Evolutionary conservation across 2,888 invertebrate species (phyloP).

Genomic region (Furcula furcula): DNA sequence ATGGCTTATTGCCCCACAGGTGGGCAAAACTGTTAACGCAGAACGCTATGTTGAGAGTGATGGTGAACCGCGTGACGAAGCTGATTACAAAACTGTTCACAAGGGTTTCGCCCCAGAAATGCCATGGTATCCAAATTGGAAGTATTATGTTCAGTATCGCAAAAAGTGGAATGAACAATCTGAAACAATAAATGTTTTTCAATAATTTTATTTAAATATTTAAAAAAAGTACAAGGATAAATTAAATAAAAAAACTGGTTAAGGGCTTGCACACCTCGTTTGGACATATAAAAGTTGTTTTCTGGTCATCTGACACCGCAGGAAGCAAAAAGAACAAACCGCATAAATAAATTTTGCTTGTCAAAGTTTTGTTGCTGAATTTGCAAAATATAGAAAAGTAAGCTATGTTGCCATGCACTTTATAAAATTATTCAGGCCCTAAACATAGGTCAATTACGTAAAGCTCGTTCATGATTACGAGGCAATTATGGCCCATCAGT

Average conservation of each 20-base stretch:
- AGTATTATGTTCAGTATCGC: slow-evolving; percentile 84
- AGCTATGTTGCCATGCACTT: neutral
- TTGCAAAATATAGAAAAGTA: no score
- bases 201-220: no score
- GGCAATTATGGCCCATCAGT: neutral
- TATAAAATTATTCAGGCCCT: neutral
- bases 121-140: slow-evolving; percentile 90
- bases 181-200: slow-evolving; percentile 58
- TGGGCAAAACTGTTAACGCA: slow-evolving; percentile 98
- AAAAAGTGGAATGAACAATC: slow-evolving; percentile 87
- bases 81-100: slow-evolving; percentile 92
- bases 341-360: no score
- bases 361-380: no score
- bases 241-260: no score
- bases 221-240: no score
- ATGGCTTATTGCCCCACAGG: slow-evolving; percentile 95
- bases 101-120: slow-evolving; percentile 91
- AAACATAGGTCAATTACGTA: neutral
- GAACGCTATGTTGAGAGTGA: slow-evolving; percentile 95
- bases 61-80: slow-evolving; percentile 91
- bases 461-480: neutral
- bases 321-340: no score
- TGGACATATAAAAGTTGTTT: no score
- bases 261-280: no score
- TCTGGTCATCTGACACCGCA: no score